Percentiles rank a stretch among this genome's conserved stretches.
Evolutionary conservation across 2,797 vertebrate species (phyloP).

Genomic region (Anomalospiza imberbis): DNA sequence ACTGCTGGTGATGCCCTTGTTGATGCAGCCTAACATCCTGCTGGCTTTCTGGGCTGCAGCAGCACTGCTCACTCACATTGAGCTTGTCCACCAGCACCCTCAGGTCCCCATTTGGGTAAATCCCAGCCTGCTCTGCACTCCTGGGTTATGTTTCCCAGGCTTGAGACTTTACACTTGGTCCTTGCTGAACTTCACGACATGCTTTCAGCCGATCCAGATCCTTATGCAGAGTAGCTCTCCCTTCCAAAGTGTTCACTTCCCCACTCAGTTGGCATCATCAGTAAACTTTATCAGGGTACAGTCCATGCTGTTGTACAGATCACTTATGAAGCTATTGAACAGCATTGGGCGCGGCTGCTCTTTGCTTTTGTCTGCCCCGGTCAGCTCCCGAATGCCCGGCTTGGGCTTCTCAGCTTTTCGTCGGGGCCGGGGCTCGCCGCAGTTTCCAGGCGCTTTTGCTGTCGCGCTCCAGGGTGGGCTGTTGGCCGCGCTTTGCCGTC

Average conservation of each 20-base stretch:
- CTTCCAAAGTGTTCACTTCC: neutral
- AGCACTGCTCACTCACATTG: accelerated
- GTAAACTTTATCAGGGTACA: neutral
- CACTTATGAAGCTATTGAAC: neutral
- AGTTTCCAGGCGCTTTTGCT: too few relatives aligned
- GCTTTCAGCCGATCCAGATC: neutral
- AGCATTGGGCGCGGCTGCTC: accelerated
- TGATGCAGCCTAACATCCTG: neutral
- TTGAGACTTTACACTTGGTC: neutral
- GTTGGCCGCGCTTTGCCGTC: too few relatives aligned
- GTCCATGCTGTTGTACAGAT: neutral
- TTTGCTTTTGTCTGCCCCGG: too few relatives aligned
- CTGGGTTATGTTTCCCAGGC: neutral
- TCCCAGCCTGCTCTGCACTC: neutral
- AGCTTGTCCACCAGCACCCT: neutral
- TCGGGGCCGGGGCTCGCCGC: too few relatives aligned
- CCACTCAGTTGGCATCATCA: too few relatives aligned
- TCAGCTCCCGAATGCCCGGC: too few relatives aligned
- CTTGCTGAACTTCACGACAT: neutral
- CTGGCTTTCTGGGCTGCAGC: neutral
- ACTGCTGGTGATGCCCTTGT: neutral
- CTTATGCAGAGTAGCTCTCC: neutral
- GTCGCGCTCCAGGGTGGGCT: too few relatives aligned
- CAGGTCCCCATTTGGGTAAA: neutral
- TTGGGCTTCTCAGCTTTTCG: too few relatives aligned